phyloP scores from a whole-genome alignment of 2,113 vertebrate genomes.

The Tor tambroides region DNA sequence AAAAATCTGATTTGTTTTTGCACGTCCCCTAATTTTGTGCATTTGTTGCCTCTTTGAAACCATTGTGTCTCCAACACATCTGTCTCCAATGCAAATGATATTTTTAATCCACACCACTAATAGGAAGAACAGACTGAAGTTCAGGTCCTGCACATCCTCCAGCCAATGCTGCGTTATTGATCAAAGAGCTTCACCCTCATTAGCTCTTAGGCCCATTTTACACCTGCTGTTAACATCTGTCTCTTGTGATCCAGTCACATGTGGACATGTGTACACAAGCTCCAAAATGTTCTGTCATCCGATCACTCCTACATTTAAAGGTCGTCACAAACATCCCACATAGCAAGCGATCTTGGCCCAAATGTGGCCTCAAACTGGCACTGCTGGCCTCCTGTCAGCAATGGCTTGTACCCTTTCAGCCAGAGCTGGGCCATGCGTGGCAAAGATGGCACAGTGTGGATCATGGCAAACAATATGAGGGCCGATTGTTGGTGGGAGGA shows the following conservation, averaged over 20 bases:
- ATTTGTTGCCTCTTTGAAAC: background rate
- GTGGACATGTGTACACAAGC: background rate
- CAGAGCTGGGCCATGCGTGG: too few relatives aligned
- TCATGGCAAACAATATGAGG: background rate
- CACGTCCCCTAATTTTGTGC: background rate
- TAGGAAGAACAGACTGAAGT: background rate
- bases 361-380: too few relatives aligned
- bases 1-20: background rate
- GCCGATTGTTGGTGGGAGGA: background rate
- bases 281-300: background rate
- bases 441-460: background rate
- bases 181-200: background rate
- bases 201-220: background rate
- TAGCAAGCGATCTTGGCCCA: too few relatives aligned
- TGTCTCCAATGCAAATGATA: background rate
- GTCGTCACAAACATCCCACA: background rate
- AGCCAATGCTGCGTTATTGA: background rate
- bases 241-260: slow-evolving; percentile 1
- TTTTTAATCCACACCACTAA: background rate
- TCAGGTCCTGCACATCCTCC: background rate
- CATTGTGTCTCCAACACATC: background rate
- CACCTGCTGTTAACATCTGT: background rate
- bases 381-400: too few relatives aligned
- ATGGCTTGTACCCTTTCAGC: too few relatives aligned
- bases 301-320: background rate